Conservation (phyloP, 2,797 vertebrate species). For the Galaxias olidus region DNA sequence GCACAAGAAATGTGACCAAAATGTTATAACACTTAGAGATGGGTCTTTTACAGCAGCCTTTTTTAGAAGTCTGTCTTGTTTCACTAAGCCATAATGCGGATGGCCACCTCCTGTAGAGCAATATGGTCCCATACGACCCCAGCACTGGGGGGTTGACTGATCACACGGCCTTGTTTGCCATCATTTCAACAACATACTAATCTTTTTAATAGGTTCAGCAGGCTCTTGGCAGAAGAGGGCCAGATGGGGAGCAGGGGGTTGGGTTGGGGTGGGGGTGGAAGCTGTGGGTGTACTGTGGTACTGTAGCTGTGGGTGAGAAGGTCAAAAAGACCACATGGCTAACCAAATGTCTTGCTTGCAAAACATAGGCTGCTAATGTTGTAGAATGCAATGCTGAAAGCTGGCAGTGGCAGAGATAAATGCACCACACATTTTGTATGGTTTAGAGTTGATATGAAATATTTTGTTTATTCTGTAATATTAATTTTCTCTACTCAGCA, state of each 20-base stretch:
- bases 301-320: conserved; percentile 20
- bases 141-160: conserved; percentile 29
- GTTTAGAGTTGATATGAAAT: not conserved
- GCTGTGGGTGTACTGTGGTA: conserved; percentile 24
- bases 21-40: too few relatives aligned
- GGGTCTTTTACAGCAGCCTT: not conserved
- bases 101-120: conserved; percentile 42
- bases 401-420: conserved; percentile 15
- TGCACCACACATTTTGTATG: conserved; percentile 1
- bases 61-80: not conserved
- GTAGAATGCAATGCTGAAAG: conserved; percentile 7
- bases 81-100: conserved; percentile 11
- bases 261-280: conserved; percentile 15
- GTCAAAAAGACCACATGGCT: too few relatives aligned
- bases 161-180: conserved; percentile 49
- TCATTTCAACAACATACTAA: conserved; percentile 37
- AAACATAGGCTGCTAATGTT: too few relatives aligned
- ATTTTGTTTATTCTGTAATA: not conserved
- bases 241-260: conserved; percentile 22
- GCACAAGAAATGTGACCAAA: too few relatives aligned
- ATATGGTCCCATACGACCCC: conserved; percentile 26
- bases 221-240: conserved; percentile 26
- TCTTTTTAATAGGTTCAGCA: conserved; percentile 34
- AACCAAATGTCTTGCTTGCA: too few relatives aligned
- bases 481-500: conserved; percentile 21